Evolutionary conservation across 2,797 vertebrate genomes (phyloP).

Genomic region (Halcyon leucocephala): DNA sequence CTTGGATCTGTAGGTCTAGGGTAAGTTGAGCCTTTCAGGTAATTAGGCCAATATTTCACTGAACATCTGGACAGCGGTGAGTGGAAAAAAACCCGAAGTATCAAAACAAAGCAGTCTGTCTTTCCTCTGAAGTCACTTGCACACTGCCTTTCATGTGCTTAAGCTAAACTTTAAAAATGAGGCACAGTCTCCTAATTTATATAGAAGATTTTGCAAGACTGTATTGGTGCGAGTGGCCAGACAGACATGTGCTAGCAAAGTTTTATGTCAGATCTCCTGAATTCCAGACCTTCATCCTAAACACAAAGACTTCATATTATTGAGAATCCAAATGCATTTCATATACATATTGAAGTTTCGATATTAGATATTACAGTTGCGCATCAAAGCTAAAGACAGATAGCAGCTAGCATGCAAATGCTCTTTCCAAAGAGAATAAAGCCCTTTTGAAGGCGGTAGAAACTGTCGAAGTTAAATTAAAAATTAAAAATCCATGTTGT

Average conservation of each 20-base stretch:
- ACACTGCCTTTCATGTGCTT: background rate
- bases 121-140: background rate
- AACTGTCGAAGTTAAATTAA: conserved; percentile 65
- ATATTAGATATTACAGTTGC: background rate
- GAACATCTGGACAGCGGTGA: background rate
- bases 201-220: background rate
- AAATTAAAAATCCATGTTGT: conserved; percentile 59
- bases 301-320: background rate
- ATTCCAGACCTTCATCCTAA: background rate
- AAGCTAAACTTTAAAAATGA: background rate
- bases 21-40: background rate
- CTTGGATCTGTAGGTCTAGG: background rate
- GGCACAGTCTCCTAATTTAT: background rate
- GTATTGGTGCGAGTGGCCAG: background rate
- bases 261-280: background rate
- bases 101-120: background rate
- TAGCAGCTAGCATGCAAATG: conserved; percentile 41
- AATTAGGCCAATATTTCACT: background rate
- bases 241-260: background rate
- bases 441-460: conserved; percentile 60
- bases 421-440: conserved; percentile 58
- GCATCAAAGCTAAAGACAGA: conserved; percentile 41
- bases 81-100: background rate
- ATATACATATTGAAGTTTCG: background rate
- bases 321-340: background rate